phyloP scores from a whole-genome alignment of 2,113 vertebrate genomes.

The Raja brachyura region DNA sequence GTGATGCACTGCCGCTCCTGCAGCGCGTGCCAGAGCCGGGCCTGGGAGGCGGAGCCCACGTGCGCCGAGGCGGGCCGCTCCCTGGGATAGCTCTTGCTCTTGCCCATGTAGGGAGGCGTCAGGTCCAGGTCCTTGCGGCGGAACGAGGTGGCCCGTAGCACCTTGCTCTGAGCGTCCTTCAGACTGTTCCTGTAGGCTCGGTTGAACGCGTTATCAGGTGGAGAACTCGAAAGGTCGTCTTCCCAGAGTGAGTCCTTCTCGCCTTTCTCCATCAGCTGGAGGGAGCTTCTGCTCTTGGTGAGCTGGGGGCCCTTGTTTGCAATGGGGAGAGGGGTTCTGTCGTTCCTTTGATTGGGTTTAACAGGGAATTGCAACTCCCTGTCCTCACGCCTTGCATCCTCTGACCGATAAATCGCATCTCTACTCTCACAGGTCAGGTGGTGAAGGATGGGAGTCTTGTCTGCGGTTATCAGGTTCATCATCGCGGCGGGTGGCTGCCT shows the following conservation, averaged over 20 bases:
- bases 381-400: slow-evolving; percentile 5
- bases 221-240: slow-evolving; percentile 48
- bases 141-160: slow-evolving; percentile 81
- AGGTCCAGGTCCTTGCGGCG: slow-evolving; percentile 62
- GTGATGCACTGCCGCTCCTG: slow-evolving; percentile 75
- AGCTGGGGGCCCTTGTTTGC: slow-evolving; percentile 51
- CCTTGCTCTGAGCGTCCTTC: slow-evolving; percentile 77
- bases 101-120: slow-evolving; percentile 49
- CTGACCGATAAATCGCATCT: background rate
- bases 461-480: slow-evolving; percentile 45
- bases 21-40: slow-evolving; percentile 56
- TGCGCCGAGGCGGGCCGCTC: slow-evolving; percentile 65
- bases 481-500: slow-evolving; percentile 43
- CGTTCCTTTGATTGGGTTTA: slow-evolving; percentile 39
- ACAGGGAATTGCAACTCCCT: background rate
- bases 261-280: slow-evolving; percentile 60
- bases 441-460: slow-evolving; percentile 40
- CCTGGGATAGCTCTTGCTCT: slow-evolving; percentile 46
- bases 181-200: slow-evolving; percentile 78
- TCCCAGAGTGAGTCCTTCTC: slow-evolving; percentile 55
- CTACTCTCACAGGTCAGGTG: slow-evolving; percentile 40
- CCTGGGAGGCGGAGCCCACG: slow-evolving; percentile 53
- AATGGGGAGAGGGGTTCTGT: background rate
- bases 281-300: slow-evolving; percentile 71
- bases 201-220: slow-evolving; percentile 61